Conservation (phyloP, 2,113 vertebrate genomes). For the Excalfactoria chinensis region DNA sequence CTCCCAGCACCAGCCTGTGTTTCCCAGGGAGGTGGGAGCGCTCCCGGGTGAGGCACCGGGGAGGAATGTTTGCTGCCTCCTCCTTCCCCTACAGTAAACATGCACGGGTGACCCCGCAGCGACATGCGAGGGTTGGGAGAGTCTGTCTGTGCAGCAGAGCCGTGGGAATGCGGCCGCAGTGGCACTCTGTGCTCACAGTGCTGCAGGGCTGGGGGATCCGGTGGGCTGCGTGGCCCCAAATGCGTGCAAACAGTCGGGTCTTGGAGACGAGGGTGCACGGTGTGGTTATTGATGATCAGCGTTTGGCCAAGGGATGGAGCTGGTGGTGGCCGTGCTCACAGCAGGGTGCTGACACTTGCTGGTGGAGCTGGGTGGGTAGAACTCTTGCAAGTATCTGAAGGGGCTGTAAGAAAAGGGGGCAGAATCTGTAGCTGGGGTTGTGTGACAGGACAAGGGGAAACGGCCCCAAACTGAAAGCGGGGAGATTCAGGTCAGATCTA, state of each 20-base stretch:
- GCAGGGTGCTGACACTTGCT: background rate
- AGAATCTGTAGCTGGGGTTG: no score
- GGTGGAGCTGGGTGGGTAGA: background rate
- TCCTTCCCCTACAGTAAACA: constrained; percentile 55
- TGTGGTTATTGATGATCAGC: background rate
- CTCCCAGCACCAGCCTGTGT: rapidly evolving
- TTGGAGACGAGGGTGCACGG: background rate
- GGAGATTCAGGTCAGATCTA: no score
- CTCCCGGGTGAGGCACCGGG: background rate
- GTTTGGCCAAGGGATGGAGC: background rate
- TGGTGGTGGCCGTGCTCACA: rapidly evolving
- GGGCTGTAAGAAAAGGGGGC: no score
- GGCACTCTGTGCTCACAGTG: background rate
- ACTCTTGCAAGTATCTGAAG: no score
- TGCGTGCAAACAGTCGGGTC: background rate
- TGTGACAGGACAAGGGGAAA: no score
- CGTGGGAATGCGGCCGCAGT: constrained; percentile 20
- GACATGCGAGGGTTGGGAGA: background rate
- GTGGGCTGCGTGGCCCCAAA: no score
- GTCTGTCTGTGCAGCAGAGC: background rate
- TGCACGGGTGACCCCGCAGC: constrained; percentile 29
- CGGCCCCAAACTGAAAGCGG: no score
- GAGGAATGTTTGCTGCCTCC: constrained; percentile 37
- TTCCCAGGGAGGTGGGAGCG: constrained; percentile 45
- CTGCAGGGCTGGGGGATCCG: no score